Evolutionary conservation across 2,888 invertebrate species (phyloP), one percentile per base, ranked within the genome.

Genomic region (Doris montereyensis): DNA sequence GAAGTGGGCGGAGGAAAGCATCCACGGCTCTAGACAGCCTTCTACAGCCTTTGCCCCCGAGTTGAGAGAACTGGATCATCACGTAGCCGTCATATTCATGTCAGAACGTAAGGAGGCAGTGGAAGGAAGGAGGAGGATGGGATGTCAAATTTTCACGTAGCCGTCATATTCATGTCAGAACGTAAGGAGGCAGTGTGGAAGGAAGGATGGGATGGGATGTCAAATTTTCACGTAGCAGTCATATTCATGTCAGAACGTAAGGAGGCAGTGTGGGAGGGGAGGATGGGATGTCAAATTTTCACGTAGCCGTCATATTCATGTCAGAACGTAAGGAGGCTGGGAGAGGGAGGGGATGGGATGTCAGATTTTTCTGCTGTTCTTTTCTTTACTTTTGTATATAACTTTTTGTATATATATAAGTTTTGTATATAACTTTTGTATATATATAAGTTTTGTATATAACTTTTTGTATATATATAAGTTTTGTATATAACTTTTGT

Each of bases 21-120:
- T 41, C 17, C 52, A 17, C 52, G 17, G 52, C 8, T 41, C 52
- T 10, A 41, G 52, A 41, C 52, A 41, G 52, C 52, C 52, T 41
- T 8, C 21, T 5, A 62, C 21, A 13, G 8, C 24, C 62, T 62
- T 5, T 13, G 24, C 28, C 0, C 62, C 75, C 35, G 75, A 79
- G 17, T 57, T 79, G 10, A 5, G 3, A 5, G n/a, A 41, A 0
- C 35, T 57, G 21, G 75, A 79, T n/a, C 79, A 79, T 35, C 28
- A 75, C 13, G 34, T 79, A 21, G 79, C 79, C 10, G 73, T n/a
- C 35, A 70, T 79, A 17, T 79, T 79, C 41, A 21, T 67, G 8
- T 13, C 57, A 10, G 72, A 74, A 28, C 13, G 57, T 17, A 41
- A 13, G 21, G 0, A 17, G 5, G 17, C 70, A 68, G 77, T 70